phyloP scores from a whole-genome alignment of 30 jellyfish, hydroid and myxozoan genomes.

The Hydractinia echinata region DNA sequence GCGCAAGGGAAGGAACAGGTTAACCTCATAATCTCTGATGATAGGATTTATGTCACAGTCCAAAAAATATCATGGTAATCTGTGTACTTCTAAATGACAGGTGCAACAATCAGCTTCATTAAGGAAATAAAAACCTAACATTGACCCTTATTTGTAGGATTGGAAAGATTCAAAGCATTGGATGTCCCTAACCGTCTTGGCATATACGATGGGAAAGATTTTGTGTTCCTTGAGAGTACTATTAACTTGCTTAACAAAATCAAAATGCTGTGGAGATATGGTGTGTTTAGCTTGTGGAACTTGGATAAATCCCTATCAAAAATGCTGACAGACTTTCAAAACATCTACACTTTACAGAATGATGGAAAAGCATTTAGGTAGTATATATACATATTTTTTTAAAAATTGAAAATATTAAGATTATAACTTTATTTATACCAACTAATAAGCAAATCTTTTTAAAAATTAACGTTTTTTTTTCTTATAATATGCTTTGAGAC shows the following conservation, averaged over 20 bases:
- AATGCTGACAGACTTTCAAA: constrained; percentile 42
- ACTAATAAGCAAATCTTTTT: too few species aligned
- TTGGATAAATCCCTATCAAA: constrained; percentile 39
- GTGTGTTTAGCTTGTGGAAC: constrained; percentile 44
- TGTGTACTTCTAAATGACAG: too few species aligned
- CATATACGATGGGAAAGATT: constrained; percentile 69
- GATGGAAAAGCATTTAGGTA: constrained; percentile 37
- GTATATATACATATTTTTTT: background rate
- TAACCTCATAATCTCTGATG: too few species aligned
- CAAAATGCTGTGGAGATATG: constrained; percentile 76
- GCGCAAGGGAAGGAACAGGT: too few species aligned
- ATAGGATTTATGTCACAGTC: too few species aligned
- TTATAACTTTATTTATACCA: too few species aligned
- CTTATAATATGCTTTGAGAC: too few species aligned
- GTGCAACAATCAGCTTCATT: too few species aligned
- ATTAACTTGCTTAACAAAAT: constrained; percentile 24
- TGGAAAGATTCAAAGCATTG: constrained; percentile 28
- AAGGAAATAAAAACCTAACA: too few species aligned
- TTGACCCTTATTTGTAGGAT: constrained; percentile 30
- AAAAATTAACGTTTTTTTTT: too few species aligned
- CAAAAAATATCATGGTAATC: too few species aligned
- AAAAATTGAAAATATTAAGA: background rate
- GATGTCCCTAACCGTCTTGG: constrained; percentile 38
- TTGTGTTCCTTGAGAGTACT: constrained; percentile 44
- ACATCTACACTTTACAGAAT: constrained; percentile 63